A percentile compares a stretch with the other conserved stretches of the same genome.
Conservation (phyloP, 1,140 invertebrate species). For the Cherax destructor region DNA sequence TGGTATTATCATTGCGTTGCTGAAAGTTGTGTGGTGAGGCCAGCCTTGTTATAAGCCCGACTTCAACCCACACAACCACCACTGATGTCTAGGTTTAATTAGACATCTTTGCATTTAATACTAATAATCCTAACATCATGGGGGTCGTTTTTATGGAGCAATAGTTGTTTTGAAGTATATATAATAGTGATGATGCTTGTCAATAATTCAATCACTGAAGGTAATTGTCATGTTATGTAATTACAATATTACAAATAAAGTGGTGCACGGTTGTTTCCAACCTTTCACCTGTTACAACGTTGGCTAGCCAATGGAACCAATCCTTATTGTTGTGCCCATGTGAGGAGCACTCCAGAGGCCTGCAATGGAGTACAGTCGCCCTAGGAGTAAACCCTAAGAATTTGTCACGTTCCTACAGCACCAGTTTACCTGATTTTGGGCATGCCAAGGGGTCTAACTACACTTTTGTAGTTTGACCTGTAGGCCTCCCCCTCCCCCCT, state of each 20-base stretch:
- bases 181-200: slow-evolving; percentile 70
- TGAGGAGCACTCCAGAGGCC: slow-evolving; percentile 63
- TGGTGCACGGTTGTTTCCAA: slow-evolving; percentile 67
- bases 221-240: slow-evolving; percentile 70
- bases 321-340: slow-evolving; percentile 67
- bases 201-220: slow-evolving; percentile 66
- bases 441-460: slow-evolving; percentile 22
- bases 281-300: slow-evolving; percentile 69
- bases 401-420: slow-evolving; percentile 52
- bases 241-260: slow-evolving; percentile 68
- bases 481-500: slow-evolving; percentile 28
- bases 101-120: slow-evolving; percentile 70
- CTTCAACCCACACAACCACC: slow-evolving; percentile 64
- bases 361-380: slow-evolving; percentile 41
- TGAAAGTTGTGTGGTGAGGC: slow-evolving; percentile 62
- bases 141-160: slow-evolving; percentile 68
- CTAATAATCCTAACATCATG: slow-evolving; percentile 69
- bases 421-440: slow-evolving; percentile 43
- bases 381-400: slow-evolving; percentile 47
- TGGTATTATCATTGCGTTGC: slow-evolving; percentile 68
- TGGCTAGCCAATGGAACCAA: slow-evolving; percentile 68
- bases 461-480: slow-evolving; percentile 29
- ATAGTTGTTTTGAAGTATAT: slow-evolving; percentile 71
- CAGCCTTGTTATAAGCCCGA: slow-evolving; percentile 63
- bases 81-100: slow-evolving; percentile 62